These are phyloP conservation scores for Pachyrhynchus sulphureomaculatus DNA, from an alignment of 1,140 invertebrate genomes.

Conservation along the genomic window DNA sequence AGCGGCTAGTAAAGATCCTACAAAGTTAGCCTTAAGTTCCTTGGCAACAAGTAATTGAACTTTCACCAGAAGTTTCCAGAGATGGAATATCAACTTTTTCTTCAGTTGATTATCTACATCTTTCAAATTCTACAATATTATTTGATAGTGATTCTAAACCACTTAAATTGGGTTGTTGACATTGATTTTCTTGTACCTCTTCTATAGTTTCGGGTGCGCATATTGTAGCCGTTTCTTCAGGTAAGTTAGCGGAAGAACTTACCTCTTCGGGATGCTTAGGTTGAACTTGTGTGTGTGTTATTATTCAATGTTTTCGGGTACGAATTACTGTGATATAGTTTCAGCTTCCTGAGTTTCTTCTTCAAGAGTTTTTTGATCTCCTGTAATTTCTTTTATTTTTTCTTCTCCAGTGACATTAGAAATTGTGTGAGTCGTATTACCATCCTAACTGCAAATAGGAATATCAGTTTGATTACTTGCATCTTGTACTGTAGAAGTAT, in stretches of 20 bases:
- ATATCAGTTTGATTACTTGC: constrained; percentile 79
- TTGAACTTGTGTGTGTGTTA: no score
- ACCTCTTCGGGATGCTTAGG: constrained; percentile 4
- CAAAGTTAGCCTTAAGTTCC: constrained; percentile 67
- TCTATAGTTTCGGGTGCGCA: no score
- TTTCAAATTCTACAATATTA: constrained; percentile 74
- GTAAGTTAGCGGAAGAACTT: neutral
- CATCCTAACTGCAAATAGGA: constrained; percentile 59
- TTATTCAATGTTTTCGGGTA: neutral
- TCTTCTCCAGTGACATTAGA: constrained; percentile 33
- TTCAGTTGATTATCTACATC: no score
- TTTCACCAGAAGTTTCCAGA: constrained; percentile 46
- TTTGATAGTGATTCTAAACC: constrained; percentile 79
- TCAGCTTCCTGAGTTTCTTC: no score
- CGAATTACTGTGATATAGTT: neutral
- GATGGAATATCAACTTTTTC: constrained; percentile 23
- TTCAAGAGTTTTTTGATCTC: no score
- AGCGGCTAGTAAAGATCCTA: constrained; percentile 63
- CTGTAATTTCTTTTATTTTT: constrained; percentile 19
- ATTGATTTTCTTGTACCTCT: no score
- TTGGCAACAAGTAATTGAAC: no score
- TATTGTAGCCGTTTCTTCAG: neutral
- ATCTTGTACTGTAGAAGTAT: constrained; percentile 65
- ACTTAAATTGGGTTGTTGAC: constrained; percentile 61
- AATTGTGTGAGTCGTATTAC: constrained; percentile 41